Percentiles rank a stretch among this genome's conserved stretches.
phyloP scores from a whole-genome alignment of 2,888 invertebrate species.

The Lepas anatifera region DNA sequence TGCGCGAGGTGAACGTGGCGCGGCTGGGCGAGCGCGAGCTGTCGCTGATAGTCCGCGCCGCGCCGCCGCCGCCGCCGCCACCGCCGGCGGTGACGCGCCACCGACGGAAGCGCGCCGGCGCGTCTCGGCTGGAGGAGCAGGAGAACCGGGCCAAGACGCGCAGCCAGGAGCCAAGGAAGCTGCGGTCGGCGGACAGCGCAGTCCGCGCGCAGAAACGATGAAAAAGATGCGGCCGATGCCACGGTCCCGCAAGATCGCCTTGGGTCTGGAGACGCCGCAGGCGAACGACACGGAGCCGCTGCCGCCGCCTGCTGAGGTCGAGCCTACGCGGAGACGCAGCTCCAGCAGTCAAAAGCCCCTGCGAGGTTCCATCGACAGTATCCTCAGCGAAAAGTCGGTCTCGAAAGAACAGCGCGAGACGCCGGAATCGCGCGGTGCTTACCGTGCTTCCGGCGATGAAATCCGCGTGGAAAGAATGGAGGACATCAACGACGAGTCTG shows the following conservation, averaged over 20 bases:
- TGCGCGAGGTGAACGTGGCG: conserved; percentile 9
- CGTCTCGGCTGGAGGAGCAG: background rate
- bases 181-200: conserved; percentile 7
- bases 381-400: background rate
- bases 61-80: background rate
- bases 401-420: background rate
- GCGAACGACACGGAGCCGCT: background rate
- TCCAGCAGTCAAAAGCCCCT: background rate
- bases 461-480: background rate
- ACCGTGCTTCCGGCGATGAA: background rate
- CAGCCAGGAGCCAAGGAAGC: conserved; percentile 4
- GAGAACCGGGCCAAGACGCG: conserved; percentile 6
- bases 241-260: background rate
- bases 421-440: background rate
- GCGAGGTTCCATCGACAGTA: conserved; percentile 5
- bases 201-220: background rate
- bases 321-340: background rate
- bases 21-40: conserved; percentile 9
- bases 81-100: background rate
- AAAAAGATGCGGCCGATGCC: conserved; percentile 3
- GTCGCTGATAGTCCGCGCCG: background rate
- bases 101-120: background rate
- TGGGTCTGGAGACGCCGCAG: background rate
- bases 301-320: background rate
- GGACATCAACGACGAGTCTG: background rate